Evolutionary conservation across 1,140 invertebrate species (phyloP).

Genomic region (Telenomus remus): DNA sequence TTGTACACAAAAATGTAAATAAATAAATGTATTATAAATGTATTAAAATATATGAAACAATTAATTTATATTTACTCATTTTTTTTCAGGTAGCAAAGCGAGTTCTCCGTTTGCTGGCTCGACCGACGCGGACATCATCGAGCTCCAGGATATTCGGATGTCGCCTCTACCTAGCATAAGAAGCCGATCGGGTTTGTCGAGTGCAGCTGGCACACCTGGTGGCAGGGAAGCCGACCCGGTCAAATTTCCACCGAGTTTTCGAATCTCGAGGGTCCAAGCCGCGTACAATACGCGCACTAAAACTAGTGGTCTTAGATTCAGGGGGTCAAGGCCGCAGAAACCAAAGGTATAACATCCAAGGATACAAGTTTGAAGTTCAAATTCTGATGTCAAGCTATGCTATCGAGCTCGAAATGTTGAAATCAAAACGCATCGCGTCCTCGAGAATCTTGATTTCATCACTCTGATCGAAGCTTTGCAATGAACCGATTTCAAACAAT

Average conservation of each 20-base stretch:
- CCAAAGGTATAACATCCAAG: constrained; percentile 70
- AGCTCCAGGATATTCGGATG: constrained; percentile 87
- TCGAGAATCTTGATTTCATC: too few relatives aligned
- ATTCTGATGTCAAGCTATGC: too few relatives aligned
- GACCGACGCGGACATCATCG: constrained; percentile 78
- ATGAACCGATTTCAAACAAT: too few relatives aligned
- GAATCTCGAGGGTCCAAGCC: constrained; percentile 79
- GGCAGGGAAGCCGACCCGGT: constrained; percentile 76
- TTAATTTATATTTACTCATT: too few relatives aligned
- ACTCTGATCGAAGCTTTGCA: too few relatives aligned
- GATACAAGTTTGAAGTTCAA: too few relatives aligned
- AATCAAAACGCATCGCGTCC: too few relatives aligned
- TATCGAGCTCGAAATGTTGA: too few relatives aligned
- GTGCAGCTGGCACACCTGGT: constrained; percentile 52
- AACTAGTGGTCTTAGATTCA: constrained; percentile 77
- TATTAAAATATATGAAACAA: too few relatives aligned
- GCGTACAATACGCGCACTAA: constrained; percentile 75
- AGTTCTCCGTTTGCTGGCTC: constrained; percentile 69
- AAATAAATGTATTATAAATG: too few relatives aligned
- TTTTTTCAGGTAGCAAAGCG: constrained; percentile 69
- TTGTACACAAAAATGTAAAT: too few relatives aligned
- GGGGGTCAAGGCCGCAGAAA: constrained; percentile 74
- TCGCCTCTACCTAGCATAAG: constrained; percentile 89
- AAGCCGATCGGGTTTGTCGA: constrained; percentile 68
- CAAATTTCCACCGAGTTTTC: constrained; percentile 87